Evolutionary conservation across 2,797 vertebrate genomes (phyloP).

Genomic region (Gephyroberyx darwinii): DNA sequence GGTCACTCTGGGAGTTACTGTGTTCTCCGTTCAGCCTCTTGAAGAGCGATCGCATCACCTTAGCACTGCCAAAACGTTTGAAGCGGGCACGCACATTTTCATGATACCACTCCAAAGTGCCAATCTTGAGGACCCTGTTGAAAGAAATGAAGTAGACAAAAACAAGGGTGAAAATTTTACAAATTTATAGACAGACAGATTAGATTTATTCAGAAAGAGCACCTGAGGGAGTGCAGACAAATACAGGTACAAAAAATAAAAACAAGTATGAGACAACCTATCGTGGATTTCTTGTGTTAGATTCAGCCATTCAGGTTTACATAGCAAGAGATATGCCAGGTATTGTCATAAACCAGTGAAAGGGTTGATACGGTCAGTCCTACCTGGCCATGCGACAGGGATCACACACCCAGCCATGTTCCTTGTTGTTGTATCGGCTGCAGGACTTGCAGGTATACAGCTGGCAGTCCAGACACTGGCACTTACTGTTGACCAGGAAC

Average conservation of each 20-base stretch:
- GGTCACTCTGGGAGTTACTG: slow-evolving; percentile 58
- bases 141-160: neutral
- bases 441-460: slow-evolving; percentile 84
- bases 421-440: slow-evolving; percentile 82
- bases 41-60: slow-evolving; percentile 90
- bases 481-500: slow-evolving; percentile 81
- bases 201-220: neutral
- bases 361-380: neutral
- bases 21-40: slow-evolving; percentile 79
- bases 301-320: slow-evolving; percentile 8
- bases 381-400: slow-evolving; percentile 84
- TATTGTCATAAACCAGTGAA: slow-evolving; percentile 9
- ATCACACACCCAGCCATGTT: slow-evolving; percentile 84
- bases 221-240: neutral
- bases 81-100: slow-evolving; percentile 88
- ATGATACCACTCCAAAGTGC: slow-evolving; percentile 94
- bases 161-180: neutral
- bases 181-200: neutral
- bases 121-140: slow-evolving; percentile 87
- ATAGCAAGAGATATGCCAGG: slow-evolving; percentile 34
- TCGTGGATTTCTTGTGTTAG: neutral
- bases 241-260: neutral
- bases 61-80: slow-evolving; percentile 91
- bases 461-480: slow-evolving; percentile 82
- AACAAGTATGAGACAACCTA: no score